phyloP scores from a whole-genome alignment of 2,797 vertebrate genomes.

The Sparidentex hasta region DNA sequence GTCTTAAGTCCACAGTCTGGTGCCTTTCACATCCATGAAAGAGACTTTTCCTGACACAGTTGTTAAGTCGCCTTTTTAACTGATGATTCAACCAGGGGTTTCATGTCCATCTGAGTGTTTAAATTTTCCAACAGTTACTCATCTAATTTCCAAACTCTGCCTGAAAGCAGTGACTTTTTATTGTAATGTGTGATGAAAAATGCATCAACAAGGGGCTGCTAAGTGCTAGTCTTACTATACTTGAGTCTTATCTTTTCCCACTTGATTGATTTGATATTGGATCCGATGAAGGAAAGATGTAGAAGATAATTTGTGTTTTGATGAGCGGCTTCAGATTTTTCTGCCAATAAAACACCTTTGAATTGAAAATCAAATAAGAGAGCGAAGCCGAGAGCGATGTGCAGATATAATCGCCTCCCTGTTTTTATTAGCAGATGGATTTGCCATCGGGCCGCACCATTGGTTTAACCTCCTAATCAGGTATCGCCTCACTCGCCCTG shows the following conservation, averaged over 20 bases:
- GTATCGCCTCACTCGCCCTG: slow-evolving; percentile 62
- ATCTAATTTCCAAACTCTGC: not conserved
- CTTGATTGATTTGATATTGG: slow-evolving; percentile 40
- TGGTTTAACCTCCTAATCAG: slow-evolving; percentile 82
- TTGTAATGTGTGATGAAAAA: not conserved
- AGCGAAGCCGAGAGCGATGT: not conserved
- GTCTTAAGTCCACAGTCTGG: too few species aligned
- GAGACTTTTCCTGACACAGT: too few species aligned
- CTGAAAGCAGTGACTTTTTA: not conserved
- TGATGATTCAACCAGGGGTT: too few species aligned
- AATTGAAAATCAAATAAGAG: slow-evolving; percentile 61
- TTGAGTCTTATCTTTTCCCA: slow-evolving; percentile 28
- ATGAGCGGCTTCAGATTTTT: slow-evolving; percentile 39
- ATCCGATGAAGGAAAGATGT: slow-evolving; percentile 27
- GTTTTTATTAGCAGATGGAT: slow-evolving; percentile 84
- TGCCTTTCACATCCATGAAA: too few species aligned
- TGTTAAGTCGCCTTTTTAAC: too few species aligned
- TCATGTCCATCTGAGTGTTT: too few species aligned
- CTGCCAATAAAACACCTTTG: slow-evolving; percentile 46
- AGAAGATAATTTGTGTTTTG: slow-evolving; percentile 28
- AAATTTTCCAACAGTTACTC: too few species aligned
- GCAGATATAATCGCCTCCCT: slow-evolving; percentile 73
- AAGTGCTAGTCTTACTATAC: not conserved
- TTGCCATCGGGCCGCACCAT: slow-evolving; percentile 72
- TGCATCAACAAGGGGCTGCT: not conserved